A percentile compares a stretch with the other conserved stretches of the same genome.
These are phyloP conservation scores for Andrena chrysosceles DNA, from an alignment of 2,888 invertebrate species.

Conservation along the genomic window DNA sequence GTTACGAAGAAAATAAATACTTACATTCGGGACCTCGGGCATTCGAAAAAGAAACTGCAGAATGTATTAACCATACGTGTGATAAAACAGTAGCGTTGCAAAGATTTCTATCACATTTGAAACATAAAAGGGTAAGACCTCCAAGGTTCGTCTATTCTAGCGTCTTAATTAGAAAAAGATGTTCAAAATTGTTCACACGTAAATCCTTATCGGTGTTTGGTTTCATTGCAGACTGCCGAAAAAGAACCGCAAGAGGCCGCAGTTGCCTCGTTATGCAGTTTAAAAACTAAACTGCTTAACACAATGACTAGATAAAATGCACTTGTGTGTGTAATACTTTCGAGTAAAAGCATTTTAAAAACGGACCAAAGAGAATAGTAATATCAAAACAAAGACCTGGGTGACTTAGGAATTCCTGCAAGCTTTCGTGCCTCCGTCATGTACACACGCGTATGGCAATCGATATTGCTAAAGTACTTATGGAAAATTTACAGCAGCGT, in stretches of 20 bases:
- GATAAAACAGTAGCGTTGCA: constrained; percentile 24
- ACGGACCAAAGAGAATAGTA: background rate
- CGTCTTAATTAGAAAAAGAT: constrained; percentile 15
- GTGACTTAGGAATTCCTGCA: constrained; percentile 8
- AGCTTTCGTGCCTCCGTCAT: background rate
- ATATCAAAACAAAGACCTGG: background rate
- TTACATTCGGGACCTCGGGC: constrained; percentile 24
- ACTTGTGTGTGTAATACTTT: constrained; percentile 52
- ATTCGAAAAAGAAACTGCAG: constrained; percentile 15
- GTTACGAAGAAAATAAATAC: constrained; percentile 51
- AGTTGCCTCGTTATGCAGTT: constrained; percentile 20
- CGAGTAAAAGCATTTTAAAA: constrained; percentile 9
- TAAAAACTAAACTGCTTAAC: constrained; percentile 46
- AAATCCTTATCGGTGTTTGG: constrained; percentile 1
- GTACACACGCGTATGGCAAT: constrained; percentile 1
- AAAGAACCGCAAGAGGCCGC: constrained; percentile 4
- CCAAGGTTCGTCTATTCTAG: constrained; percentile 28
- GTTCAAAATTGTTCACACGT: constrained; percentile 20
- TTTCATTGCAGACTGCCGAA: background rate
- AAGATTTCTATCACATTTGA: constrained; percentile 30
- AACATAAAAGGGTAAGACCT: constrained; percentile 5
- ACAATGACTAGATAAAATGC: constrained; percentile 62
- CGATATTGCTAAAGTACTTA: constrained; percentile 9
- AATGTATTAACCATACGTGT: constrained; percentile 14
- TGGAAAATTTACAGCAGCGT: constrained; percentile 9